These are phyloP conservation scores for Mesocricetus auratus DNA, from an alignment of 2,113 vertebrate species.

Conservation along the genomic window DNA sequence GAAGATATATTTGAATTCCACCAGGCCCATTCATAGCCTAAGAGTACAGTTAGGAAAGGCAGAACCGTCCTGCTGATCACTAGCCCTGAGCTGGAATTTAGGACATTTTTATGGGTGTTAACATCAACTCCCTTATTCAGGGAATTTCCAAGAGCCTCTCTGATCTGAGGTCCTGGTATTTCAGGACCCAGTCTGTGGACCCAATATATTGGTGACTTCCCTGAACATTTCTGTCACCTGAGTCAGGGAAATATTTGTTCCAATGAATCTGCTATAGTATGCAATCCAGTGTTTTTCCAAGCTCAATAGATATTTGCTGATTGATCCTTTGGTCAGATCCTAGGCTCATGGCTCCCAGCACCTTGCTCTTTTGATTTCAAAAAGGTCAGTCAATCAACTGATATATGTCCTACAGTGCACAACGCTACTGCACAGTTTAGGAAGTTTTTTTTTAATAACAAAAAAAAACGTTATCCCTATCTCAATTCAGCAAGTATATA, in stretches of 20 bases:
- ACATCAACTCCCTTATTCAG: fast-evolving
- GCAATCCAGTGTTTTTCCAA: background rate
- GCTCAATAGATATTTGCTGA: slow-evolving; percentile 1
- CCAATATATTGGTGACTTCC: fast-evolving
- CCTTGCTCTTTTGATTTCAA: slow-evolving; percentile 72
- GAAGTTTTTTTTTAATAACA: background rate
- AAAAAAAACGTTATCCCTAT: background rate
- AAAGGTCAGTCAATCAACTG: slow-evolving; percentile 66
- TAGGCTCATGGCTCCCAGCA: slow-evolving; percentile 8
- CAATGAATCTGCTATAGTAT: background rate
- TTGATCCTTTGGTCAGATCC: slow-evolving; percentile 42
- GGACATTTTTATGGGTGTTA: fast-evolving
- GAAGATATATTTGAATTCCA: background rate
- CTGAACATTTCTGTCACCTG: background rate
- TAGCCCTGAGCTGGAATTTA: background rate
- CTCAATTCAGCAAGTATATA: background rate
- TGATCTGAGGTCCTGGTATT: too few relatives aligned
- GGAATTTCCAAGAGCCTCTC: background rate
- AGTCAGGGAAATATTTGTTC: background rate
- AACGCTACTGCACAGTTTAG: background rate
- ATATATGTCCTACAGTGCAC: slow-evolving; percentile 38
- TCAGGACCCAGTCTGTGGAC: background rate
- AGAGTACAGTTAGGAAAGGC: background rate
- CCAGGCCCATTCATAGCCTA: background rate
- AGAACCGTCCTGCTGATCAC: background rate